phyloP scores from a whole-genome alignment of 2,888 invertebrate genomes.

The Drosophila subquinaria region DNA sequence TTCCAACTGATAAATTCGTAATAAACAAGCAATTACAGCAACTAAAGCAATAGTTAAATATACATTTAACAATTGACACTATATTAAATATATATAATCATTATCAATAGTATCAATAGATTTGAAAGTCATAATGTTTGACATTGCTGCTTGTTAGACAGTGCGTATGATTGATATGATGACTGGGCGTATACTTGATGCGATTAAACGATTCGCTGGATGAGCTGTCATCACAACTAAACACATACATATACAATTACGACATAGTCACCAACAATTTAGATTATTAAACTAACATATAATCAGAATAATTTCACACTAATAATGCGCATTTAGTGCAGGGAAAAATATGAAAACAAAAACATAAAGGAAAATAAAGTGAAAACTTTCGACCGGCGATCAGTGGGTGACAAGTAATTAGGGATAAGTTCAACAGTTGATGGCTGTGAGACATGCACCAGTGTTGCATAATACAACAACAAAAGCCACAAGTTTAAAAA shows the following conservation, averaged over 20 bases:
- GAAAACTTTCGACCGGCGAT: constrained; percentile 1
- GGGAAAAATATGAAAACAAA: background rate
- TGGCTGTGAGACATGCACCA: constrained; percentile 11
- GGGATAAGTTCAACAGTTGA: constrained; percentile 9
- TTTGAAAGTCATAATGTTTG: constrained; percentile 18
- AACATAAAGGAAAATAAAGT: background rate
- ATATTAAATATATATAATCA: background rate
- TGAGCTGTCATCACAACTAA: constrained; percentile 20
- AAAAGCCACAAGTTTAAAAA: background rate
- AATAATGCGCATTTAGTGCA: constrained; percentile 33
- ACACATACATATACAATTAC: constrained; percentile 8
- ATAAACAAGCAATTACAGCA: background rate
- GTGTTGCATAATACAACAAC: background rate
- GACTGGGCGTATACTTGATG: constrained; percentile 19
- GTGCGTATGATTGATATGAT: constrained; percentile 41
- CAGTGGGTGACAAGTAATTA: constrained; percentile 8
- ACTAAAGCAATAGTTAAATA: background rate
- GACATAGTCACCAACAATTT: constrained; percentile 12
- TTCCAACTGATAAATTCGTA: background rate
- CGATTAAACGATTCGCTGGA: constrained; percentile 9
- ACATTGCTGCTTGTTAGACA: constrained; percentile 1
- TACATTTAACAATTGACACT: background rate
- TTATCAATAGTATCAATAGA: constrained; percentile 3
- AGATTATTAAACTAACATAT: constrained; percentile 1
- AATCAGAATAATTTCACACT: constrained; percentile 6